phyloP scores from a whole-genome alignment of 2,888 invertebrate genomes.

The Hypomecis punctinalis region DNA sequence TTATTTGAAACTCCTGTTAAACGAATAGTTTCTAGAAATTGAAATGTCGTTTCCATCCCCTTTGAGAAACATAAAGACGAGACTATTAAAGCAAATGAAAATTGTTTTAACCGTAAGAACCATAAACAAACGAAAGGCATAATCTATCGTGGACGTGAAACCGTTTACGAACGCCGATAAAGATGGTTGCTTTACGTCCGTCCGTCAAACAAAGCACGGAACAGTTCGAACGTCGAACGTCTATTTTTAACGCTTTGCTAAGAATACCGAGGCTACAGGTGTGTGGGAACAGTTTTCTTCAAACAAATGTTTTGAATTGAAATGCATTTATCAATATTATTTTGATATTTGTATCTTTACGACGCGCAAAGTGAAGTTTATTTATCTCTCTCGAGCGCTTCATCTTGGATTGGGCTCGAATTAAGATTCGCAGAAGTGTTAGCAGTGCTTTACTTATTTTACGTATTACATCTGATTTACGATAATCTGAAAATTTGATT shows the following conservation, averaged over 20 bases:
- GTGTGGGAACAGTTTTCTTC: constrained; percentile 30
- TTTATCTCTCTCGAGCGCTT: constrained; percentile 27
- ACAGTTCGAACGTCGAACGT: constrained; percentile 30
- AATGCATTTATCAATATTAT: constrained; percentile 14
- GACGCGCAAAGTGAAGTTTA: constrained; percentile 14
- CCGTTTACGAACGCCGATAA: constrained; percentile 34
- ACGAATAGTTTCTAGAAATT: too few species aligned
- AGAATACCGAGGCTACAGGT: constrained; percentile 37
- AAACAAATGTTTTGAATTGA: constrained; percentile 15
- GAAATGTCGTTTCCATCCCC: too few species aligned
- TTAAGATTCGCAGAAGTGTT: constrained; percentile 27
- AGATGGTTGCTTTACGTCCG: constrained; percentile 28
- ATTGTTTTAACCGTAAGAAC: constrained; percentile 18
- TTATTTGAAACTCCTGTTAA: too few species aligned
- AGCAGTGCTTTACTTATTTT: constrained; percentile 25
- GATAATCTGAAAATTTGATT: constrained; percentile 1
- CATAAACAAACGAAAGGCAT: constrained; percentile 16
- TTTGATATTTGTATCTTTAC: constrained; percentile 21
- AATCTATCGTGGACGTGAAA: constrained; percentile 26
- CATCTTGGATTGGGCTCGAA: constrained; percentile 30
- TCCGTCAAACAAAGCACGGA: constrained; percentile 34
- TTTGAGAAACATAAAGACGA: background rate
- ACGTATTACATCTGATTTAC: constrained; percentile 31
- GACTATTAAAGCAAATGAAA: constrained; percentile 9
- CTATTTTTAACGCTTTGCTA: constrained; percentile 39